phyloP scores from a whole-genome alignment of 2,797 vertebrate genomes.

The Typhlichthys subterraneus region DNA sequence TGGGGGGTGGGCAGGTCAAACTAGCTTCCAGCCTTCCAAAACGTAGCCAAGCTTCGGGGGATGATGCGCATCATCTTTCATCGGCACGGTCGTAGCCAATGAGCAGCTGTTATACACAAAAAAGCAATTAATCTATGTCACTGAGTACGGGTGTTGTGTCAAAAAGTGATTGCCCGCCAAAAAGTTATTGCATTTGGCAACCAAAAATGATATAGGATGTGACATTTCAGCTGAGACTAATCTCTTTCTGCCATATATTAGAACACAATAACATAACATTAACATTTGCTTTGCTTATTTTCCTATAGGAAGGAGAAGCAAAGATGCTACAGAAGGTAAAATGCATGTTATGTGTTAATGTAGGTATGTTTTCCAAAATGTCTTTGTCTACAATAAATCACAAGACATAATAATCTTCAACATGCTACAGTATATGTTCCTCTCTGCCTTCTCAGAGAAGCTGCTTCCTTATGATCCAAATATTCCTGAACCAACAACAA shows the following conservation, averaged over 20 bases:
- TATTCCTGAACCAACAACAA: constrained; percentile 74
- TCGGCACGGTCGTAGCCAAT: constrained; percentile 7
- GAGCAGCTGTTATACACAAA: constrained; percentile 8
- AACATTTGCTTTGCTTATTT: not conserved
- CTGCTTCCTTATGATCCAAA: constrained; percentile 70
- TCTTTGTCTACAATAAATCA: constrained; percentile 4
- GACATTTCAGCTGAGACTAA: too few species aligned
- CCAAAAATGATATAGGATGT: too few species aligned
- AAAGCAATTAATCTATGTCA: constrained; percentile 3
- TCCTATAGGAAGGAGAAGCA: constrained; percentile 67
- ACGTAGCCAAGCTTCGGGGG: not conserved
- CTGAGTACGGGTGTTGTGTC: not conserved
- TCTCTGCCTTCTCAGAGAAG: constrained; percentile 49
- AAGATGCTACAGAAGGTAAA: constrained; percentile 55
- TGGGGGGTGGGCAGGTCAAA: not conserved
- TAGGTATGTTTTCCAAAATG: constrained; percentile 10
- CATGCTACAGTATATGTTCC: constrained; percentile 1
- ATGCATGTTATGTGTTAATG: not conserved
- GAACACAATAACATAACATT: not conserved
- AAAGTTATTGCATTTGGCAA: not conserved
- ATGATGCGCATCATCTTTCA: too few species aligned
- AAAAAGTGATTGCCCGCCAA: not conserved
- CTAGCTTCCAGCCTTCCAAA: not conserved
- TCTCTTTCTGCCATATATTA: not conserved
- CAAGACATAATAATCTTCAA: not conserved